These are phyloP conservation scores for Molothrus ater DNA, from an alignment of 2,797 vertebrate genomes.

Conservation along the genomic window DNA sequence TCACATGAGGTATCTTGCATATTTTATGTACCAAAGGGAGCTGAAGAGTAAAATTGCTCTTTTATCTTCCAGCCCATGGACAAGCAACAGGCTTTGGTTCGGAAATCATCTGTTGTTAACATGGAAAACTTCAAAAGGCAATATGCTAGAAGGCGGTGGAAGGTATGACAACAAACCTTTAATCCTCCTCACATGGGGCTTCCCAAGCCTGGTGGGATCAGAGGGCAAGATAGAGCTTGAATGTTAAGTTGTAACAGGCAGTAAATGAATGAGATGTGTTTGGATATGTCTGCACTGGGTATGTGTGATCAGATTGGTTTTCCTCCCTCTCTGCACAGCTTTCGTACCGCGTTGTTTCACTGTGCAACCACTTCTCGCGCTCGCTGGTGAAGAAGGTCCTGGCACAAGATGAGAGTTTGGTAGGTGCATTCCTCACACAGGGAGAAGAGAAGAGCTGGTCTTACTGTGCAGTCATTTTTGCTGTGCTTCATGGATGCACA, in stretches of 20 bases:
- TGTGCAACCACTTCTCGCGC: slow-evolving; percentile 93
- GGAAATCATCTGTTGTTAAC: slow-evolving; percentile 90
- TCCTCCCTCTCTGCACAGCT: slow-evolving; percentile 76
- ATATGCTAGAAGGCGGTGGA: slow-evolving; percentile 91
- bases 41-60: background rate
- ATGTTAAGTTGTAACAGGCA: background rate
- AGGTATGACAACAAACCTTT: slow-evolving; percentile 76
- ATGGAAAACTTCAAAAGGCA: slow-evolving; percentile 94
- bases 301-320: background rate
- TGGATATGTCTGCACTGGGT: background rate
- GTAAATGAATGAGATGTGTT: background rate
- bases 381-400: slow-evolving; percentile 84
- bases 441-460: background rate
- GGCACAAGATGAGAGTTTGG: slow-evolving; percentile 73
- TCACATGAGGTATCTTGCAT: background rate
- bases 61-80: slow-evolving; percentile 86
- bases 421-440: slow-evolving; percentile 44
- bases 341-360: slow-evolving; percentile 88
- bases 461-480: background rate
- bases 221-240: background rate
- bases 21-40: background rate
- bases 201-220: background rate
- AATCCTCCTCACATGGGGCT: background rate
- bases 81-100: slow-evolving; percentile 87
- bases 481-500: background rate